Evolutionary conservation across 2,797 vertebrate species (phyloP).

Genomic region (Gila robusta): DNA sequence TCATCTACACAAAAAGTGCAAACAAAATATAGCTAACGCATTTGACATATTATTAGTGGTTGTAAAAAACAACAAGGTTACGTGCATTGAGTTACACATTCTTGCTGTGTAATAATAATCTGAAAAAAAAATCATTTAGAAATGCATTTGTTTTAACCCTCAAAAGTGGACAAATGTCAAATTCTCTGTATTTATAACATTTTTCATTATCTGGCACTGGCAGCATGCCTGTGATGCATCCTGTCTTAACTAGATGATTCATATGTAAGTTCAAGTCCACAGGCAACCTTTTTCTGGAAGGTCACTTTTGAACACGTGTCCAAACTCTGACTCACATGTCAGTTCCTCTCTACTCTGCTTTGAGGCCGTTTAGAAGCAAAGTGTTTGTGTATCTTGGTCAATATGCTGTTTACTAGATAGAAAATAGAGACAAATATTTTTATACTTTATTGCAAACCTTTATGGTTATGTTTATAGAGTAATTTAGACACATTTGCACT

Average conservation of each 20-base stretch:
- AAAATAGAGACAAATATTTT: neutral
- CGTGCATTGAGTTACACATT: neutral
- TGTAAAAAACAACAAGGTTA: neutral
- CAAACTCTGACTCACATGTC: neutral
- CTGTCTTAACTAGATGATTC: neutral
- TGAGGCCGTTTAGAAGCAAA: neutral
- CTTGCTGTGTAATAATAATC: neutral
- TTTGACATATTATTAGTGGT: neutral
- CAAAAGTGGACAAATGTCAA: neutral
- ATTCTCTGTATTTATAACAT: neutral
- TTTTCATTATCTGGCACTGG: neutral
- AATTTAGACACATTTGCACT: neutral
- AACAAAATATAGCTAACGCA: neutral
- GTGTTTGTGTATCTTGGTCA: neutral
- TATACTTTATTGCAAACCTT: neutral
- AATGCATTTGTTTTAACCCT: neutral
- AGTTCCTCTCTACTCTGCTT: neutral
- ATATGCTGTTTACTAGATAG: neutral
- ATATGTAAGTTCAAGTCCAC: conserved; percentile 1
- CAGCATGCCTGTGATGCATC: neutral
- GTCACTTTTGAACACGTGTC: neutral
- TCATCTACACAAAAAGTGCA: neutral
- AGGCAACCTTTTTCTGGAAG: conserved; percentile 18
- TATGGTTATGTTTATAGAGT: conserved; percentile 2
- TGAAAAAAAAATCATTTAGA: too few species aligned